These are phyloP conservation scores for Ara ararauna DNA, from an alignment of 2,797 vertebrate genomes.

Conservation along the genomic window DNA sequence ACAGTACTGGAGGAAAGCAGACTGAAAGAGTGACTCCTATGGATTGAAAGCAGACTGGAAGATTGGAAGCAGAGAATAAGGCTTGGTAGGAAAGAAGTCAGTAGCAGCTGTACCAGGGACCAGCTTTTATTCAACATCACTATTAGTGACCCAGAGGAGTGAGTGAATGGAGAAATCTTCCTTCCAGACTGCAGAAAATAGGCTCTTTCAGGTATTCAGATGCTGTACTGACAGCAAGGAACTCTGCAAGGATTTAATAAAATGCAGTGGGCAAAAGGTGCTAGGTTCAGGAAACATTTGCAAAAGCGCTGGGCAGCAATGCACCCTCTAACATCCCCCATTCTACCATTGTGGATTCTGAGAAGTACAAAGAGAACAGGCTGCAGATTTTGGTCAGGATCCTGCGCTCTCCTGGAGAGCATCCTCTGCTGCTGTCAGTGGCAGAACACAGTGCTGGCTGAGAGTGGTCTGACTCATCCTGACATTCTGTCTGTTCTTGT, in stretches of 20 bases:
- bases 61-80: neutral
- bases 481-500: neutral
- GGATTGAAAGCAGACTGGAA: neutral
- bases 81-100: neutral
- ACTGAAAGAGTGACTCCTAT: neutral
- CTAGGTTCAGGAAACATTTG: neutral
- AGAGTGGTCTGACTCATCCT: neutral
- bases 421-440: neutral
- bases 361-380: neutral
- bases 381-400: neutral
- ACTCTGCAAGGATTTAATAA: neutral
- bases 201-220: neutral
- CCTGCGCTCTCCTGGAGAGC: neutral
- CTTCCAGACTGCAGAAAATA: neutral
- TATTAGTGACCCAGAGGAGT: neutral
- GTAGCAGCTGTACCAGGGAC: neutral
- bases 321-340: neutral
- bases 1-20: neutral
- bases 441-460: neutral
- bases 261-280: neutral
- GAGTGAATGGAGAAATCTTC: neutral
- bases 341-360: neutral
- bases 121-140: neutral
- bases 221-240: neutral
- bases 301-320: neutral